Conservation (phyloP, 2,113 vertebrate species). For the Pipra filicauda region DNA sequence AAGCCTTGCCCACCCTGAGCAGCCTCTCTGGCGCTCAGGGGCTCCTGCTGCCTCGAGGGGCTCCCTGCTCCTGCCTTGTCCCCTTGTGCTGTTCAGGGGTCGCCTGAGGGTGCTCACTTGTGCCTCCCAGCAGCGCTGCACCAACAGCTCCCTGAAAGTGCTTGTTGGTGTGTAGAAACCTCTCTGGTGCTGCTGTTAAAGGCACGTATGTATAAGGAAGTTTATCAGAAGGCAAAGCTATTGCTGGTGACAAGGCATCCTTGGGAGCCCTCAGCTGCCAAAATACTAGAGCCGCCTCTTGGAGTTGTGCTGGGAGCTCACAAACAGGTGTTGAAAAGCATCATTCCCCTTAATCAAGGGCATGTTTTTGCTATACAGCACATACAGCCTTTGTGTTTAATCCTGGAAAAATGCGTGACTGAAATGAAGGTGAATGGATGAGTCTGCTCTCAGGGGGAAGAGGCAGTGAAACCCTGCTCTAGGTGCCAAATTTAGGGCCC, state of each 20-base stretch:
- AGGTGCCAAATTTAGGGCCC: not conserved
- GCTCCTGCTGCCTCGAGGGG: rapidly evolving
- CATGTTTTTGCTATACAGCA: rapidly evolving
- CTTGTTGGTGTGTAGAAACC: not conserved
- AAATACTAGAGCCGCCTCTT: not conserved
- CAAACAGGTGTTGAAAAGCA: not conserved
- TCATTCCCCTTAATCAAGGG: not conserved
- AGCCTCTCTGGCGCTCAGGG: not conserved
- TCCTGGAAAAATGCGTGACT: not conserved
- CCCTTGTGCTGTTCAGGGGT: not conserved
- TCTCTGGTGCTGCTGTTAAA: not conserved
- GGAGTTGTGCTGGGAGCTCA: not conserved
- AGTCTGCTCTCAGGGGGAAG: rapidly evolving
- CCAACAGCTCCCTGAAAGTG: not conserved
- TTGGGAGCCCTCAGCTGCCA: not conserved
- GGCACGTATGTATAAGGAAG: rapidly evolving
- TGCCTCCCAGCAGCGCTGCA: not conserved
- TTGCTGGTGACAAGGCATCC: not conserved
- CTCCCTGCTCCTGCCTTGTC: not conserved
- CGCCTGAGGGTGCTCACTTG: not conserved
- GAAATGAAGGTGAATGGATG: not conserved
- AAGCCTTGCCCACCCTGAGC: not conserved
- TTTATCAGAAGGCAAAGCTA: not conserved
- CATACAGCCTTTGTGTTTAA: rapidly evolving
- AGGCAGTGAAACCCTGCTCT: not conserved